Percentiles rank a stretch among this genome's conserved stretches.
Evolutionary conservation across 2,888 invertebrate genomes (phyloP).

Genomic region (Agrochola macilenta): DNA sequence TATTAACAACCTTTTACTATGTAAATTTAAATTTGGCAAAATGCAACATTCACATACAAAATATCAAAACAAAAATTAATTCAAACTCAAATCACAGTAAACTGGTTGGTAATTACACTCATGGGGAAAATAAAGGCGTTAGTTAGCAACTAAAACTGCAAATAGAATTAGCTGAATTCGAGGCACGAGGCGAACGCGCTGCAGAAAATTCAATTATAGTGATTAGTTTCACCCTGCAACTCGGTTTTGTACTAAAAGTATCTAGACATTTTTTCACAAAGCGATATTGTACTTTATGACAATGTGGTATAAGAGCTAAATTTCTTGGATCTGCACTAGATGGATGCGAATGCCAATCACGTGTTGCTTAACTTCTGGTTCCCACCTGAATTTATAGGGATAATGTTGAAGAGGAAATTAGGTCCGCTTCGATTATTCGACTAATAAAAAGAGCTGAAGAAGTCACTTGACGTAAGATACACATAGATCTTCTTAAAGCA

Average conservation of each 20-base stretch:
- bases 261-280: conserved; percentile 63
- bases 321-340: conserved; percentile 42
- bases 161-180: conserved; percentile 85
- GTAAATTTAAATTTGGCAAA: conserved; percentile 51
- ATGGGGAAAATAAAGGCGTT: conserved; percentile 79
- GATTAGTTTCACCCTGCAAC: conserved; percentile 86
- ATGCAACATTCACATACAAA: conserved; percentile 18
- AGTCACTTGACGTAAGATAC: conserved; percentile 20
- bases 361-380: conserved; percentile 76
- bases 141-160: conserved; percentile 79
- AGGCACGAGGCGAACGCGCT: conserved; percentile 81
- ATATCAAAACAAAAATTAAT: conserved; percentile 46
- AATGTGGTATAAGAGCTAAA: conserved; percentile 49
- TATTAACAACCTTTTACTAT: conserved; percentile 41
- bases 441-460: conserved; percentile 41
- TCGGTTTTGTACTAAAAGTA: conserved; percentile 78
- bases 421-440: conserved; percentile 62
- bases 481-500: neutral
- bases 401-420: conserved; percentile 73
- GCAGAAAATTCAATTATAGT: conserved; percentile 86
- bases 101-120: conserved; percentile 73
- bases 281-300: conserved; percentile 68
- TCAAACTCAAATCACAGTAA: conserved; percentile 68
- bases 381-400: conserved; percentile 74
- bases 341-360: conserved; percentile 77